Evolutionary conservation across 1,140 invertebrate genomes (phyloP), one percentile per base, ranked within the genome.

Genomic region (Medauroidea extradentata): DNA sequence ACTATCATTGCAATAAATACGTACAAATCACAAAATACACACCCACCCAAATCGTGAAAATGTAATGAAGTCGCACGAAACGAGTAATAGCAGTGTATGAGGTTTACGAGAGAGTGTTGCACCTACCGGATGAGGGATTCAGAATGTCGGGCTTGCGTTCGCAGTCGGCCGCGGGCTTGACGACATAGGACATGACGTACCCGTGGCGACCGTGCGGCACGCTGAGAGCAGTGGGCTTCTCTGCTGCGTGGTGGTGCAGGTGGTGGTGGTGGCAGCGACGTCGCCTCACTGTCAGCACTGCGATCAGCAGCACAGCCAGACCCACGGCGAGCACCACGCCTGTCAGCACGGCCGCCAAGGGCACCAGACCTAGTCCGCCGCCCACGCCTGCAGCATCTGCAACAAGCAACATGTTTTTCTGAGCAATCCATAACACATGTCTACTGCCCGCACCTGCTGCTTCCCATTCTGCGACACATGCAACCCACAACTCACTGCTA

Each of bases 301-400:
- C 81, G 43, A 86, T 79, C 24, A 84, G 79, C 1, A 87, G 70
- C 9, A 82, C 78, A 4, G 80, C 83, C 43, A 84, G 77, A 50
- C 81, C 81, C n/a, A 86, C 71, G 2, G 79, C 83, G 57, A 86
- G 73, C 3, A 86, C 65, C 18, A 80, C 81, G 8, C 83, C 85
- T 24, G 82, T 80, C 14, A 84, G 67, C 25, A 85, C 71, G 21
- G 84, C 75, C 41, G 84, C 79, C 25, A 87, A 66, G 8, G 84
- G 83, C 44, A 86, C 67, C 59, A 85, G 77, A 44, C 78, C 85
- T 4, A 85, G 75, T 27, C 79, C 78, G 18, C 59, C 53, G 1
- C 39, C 51, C 18, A 42, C 56, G 18, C 63, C 42, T 79, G 44
- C 52, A 9, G 58, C 25, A 18, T 60, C 58, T 60, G 42, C 27